Percentiles rank a stretch among this genome's conserved stretches.
These are phyloP conservation scores for Antitype chi DNA, from an alignment of 2,888 invertebrate genomes.

Conservation along the genomic window DNA sequence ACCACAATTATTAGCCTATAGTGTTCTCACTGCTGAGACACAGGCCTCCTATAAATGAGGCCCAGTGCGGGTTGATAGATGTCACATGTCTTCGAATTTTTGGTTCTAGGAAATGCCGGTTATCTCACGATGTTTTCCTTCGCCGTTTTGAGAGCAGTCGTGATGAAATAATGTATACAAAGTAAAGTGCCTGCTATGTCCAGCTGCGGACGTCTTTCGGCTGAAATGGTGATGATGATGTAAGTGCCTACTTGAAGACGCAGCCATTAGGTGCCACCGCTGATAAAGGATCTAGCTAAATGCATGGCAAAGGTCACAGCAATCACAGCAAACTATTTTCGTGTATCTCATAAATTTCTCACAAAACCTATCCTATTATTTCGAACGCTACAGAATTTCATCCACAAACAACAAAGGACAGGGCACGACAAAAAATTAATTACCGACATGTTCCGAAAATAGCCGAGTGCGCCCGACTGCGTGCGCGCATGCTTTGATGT, in stretches of 20 bases:
- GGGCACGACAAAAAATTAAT: constrained; percentile 85
- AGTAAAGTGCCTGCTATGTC: too few relatives aligned
- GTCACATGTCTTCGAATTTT: neutral
- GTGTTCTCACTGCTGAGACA: neutral
- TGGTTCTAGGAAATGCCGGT: neutral
- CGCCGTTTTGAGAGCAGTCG: too few relatives aligned
- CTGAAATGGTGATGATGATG: too few relatives aligned
- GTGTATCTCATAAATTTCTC: constrained; percentile 53
- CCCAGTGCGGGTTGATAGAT: too few relatives aligned
- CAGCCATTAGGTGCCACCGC: too few relatives aligned
- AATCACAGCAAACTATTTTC: constrained; percentile 26
- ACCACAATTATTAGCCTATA: neutral
- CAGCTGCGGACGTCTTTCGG: too few relatives aligned
- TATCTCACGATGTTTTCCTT: too few relatives aligned
- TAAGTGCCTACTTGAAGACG: neutral
- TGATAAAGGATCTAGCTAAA: neutral
- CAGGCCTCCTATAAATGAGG: neutral
- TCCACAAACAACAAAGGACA: constrained; percentile 79
- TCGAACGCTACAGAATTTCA: constrained; percentile 61
- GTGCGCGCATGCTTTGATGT: constrained; percentile 80
- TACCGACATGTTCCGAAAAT: constrained; percentile 81
- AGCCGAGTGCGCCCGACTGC: constrained; percentile 70
- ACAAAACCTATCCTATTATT: constrained; percentile 48
- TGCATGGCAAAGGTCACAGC: constrained; percentile 10
- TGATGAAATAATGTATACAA: too few relatives aligned